These are phyloP conservation scores for Toxotes jaculatrix DNA, from an alignment of 2,113 vertebrate species.

Conservation along the genomic window DNA sequence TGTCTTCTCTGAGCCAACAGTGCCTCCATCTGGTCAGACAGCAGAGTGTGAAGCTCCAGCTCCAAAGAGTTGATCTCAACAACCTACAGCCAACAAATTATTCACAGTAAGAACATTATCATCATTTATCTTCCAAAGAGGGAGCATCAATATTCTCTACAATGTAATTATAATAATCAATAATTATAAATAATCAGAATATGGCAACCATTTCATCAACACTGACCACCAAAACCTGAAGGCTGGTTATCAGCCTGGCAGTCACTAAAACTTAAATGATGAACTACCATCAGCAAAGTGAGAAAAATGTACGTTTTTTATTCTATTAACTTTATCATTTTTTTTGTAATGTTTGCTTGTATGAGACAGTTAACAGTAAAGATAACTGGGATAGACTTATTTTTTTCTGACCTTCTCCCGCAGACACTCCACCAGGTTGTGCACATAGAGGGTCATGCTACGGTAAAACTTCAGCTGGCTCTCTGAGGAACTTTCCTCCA, in stretches of 20 bases:
- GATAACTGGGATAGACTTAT: neutral
- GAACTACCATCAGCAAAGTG: neutral
- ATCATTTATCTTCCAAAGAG: neutral
- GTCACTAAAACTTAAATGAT: neutral
- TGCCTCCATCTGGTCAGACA: conserved; percentile 83
- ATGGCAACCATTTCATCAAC: too few relatives aligned
- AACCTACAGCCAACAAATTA: conserved; percentile 79
- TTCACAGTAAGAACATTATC: conserved; percentile 7
- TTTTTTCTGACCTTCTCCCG: conserved; percentile 89
- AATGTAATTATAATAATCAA: neutral
- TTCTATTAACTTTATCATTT: neutral
- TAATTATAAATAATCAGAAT: too few relatives aligned
- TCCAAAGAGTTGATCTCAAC: conserved; percentile 88
- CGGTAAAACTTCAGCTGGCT: conserved; percentile 90
- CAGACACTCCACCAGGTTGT: conserved; percentile 93
- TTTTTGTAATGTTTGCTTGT: neutral
- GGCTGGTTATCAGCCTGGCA: too few relatives aligned
- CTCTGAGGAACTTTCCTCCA: conserved; percentile 86
- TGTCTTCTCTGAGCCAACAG: conserved; percentile 86
- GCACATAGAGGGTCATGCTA: conserved; percentile 86
- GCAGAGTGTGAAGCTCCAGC: conserved; percentile 84
- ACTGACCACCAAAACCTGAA: too few relatives aligned
- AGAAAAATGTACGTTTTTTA: neutral
- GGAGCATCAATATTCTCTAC: neutral
- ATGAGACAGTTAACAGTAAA: neutral